Base-by-base conservation (phyloP, 1,140 invertebrate genomes). In the Rhagoletis zephyria region DNA sequence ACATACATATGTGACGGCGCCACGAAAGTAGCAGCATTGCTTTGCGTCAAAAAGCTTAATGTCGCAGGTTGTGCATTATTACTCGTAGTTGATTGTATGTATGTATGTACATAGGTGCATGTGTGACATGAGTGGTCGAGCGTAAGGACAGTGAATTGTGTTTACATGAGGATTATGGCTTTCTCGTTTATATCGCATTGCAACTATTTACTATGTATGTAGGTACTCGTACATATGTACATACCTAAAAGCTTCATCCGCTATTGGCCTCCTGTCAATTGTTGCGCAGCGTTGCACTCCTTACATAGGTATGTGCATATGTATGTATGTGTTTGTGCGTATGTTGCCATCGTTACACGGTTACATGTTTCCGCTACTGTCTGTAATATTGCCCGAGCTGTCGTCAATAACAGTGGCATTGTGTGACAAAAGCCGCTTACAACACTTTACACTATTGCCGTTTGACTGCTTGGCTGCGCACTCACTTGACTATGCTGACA, bases 81-180 rank as follows among this genome's bases (percentile, higher is more conserved):
- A 63, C n/a, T 40, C 3, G 4, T 6, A 64, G 9, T 64, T 2
- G 45, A 30, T 19, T 74, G 6, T 14, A 48, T 64, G n/a, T 70
- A 2, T 70, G 65, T 10, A 4, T 45, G 6, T 12, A 10, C 56
- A n/a, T 81, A 19, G 19, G 19, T 59, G 74, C 48, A 56, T 51
- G 42, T 59, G 74, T 48, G 45, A 56, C 48, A 9, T 9, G 61
- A 14, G 61, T 14, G 61, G 61, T 63, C 45, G 74, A 30, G 74
- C 45, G 42, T 81, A 81, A 19, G 48, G 51, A 3, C 51, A 12
- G 48, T 59, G 12, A 81, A 48, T 81, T 59, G n/a, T 59, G 48
- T 51, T 81, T 81, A 81, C 74, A 81, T 59, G 48, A 81, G 74
- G n/a, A 81, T 81, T 81, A 59, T 81, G 48, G 74, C 6, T n/a